These are phyloP conservation scores for Teleiodes luculella DNA, from an alignment of 2,888 invertebrate genomes.

Conservation along the genomic window DNA sequence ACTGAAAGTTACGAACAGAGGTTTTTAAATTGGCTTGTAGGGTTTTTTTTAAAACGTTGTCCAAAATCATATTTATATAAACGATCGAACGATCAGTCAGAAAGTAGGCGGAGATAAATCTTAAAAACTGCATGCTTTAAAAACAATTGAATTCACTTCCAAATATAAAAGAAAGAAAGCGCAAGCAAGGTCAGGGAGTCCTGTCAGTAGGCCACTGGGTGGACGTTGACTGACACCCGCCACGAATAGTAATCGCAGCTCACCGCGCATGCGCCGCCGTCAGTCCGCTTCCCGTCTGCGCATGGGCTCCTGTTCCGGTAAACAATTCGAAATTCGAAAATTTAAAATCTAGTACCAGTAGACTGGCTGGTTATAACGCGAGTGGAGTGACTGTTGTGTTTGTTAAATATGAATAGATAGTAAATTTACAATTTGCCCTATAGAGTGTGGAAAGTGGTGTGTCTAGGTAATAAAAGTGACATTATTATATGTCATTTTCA, in stretches of 20 bases:
- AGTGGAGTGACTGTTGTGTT: no score
- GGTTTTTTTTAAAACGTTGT: no score
- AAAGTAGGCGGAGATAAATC: no score
- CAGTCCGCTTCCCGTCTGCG: conserved; percentile 23
- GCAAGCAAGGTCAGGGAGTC: conserved; percentile 56
- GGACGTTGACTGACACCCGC: conserved; percentile 31
- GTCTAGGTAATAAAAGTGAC: no score
- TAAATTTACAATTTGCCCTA: no score
- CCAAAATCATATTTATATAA: no score
- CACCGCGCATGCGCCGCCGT: conserved; percentile 27
- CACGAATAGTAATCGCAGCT: conserved; percentile 48
- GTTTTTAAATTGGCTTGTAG: no score
- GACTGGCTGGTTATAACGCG: not conserved
- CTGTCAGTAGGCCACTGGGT: conserved; percentile 56
- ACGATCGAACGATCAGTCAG: no score
- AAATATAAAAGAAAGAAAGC: conserved; percentile 43
- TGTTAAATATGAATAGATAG: no score
- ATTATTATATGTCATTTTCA: no score
- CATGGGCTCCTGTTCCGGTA: not conserved
- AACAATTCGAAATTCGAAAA: not conserved
- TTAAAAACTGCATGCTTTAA: not conserved
- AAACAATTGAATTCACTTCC: not conserved
- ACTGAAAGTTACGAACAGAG: no score
- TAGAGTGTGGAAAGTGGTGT: no score
- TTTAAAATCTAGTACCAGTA: not conserved